Percentiles rank a stretch among this genome's conserved stretches.
Evolutionary conservation across 2,113 vertebrate species (phyloP).

Genomic region (Numida meleagris): DNA sequence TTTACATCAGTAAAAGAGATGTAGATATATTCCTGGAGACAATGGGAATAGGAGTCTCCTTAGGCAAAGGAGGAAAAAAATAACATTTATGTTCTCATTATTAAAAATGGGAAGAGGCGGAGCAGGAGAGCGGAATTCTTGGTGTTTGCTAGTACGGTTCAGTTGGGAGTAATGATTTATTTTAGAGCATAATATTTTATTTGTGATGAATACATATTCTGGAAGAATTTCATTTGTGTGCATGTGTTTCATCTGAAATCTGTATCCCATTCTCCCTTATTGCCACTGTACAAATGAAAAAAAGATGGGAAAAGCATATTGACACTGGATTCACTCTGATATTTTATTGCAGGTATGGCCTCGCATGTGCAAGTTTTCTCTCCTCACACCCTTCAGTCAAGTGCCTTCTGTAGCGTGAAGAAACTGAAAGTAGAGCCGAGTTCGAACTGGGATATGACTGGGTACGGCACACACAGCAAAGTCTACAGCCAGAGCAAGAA

Average conservation of each 20-base stretch:
- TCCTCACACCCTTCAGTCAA: constrained; percentile 97
- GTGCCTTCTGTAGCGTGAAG: constrained; percentile 99
- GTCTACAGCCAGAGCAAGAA: constrained; percentile 95
- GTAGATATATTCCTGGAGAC: constrained; percentile 13
- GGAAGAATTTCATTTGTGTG: background rate
- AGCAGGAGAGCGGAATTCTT: background rate
- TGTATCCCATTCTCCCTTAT: constrained; percentile 1
- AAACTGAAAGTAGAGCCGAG: constrained; percentile 98
- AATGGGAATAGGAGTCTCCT: constrained; percentile 15
- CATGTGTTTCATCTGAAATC: background rate
- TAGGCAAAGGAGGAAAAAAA: constrained; percentile 40
- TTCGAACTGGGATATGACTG: constrained; percentile 99
- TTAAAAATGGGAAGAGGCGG: constrained; percentile 5
- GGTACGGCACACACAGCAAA: constrained; percentile 97
- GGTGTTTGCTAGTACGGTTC: background rate
- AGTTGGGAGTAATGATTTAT: background rate
- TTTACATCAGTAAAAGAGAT: background rate
- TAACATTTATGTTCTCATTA: constrained; percentile 39
- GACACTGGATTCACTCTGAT: constrained; percentile 50
- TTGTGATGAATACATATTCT: background rate
- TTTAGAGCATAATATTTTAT: background rate
- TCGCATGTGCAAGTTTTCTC: constrained; percentile 98
- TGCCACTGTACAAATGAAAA: background rate
- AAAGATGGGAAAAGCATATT: constrained; percentile 6
- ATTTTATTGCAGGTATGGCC: constrained; percentile 91